These are phyloP conservation scores for Altica lythri DNA, from an alignment of 2,888 invertebrate genomes.

Conservation along the genomic window DNA sequence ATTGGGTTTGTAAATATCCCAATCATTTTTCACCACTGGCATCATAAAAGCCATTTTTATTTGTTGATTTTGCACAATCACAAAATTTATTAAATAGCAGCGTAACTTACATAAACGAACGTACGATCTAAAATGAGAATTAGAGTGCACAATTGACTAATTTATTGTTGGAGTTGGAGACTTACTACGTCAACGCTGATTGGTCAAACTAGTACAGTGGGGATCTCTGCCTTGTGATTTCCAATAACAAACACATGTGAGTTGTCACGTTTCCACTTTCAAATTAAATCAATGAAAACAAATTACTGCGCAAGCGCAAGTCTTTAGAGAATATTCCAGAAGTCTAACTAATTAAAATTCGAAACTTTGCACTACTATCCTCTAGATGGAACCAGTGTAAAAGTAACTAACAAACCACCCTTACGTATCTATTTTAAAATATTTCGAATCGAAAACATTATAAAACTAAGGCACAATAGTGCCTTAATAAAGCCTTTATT, in stretches of 20 bases:
- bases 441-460: too few species aligned
- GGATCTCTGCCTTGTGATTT: conserved; percentile 21
- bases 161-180: neutral
- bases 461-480: too few species aligned
- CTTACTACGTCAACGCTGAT: conserved; percentile 11
- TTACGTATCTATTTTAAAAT: too few species aligned
- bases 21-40: conserved; percentile 93
- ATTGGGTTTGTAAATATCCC: conserved; percentile 88
- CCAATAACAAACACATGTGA: conserved; percentile 22
- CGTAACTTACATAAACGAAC: neutral
- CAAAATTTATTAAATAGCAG: conserved; percentile 1
- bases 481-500: too few species aligned
- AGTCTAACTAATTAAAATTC: conserved; percentile 5
- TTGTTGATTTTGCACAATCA: conserved; percentile 7
- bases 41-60: conserved; percentile 87
- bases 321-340: neutral
- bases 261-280: conserved; percentile 13
- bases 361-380: too few species aligned
- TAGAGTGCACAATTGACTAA: neutral
- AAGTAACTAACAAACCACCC: too few species aligned
- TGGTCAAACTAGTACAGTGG: conserved; percentile 2
- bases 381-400: too few species aligned
- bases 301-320: neutral
- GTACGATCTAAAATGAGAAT: neutral
- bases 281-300: conserved; percentile 11